Evolutionary conservation across 2,888 invertebrate genomes (phyloP).

Genomic region (Pogonocherus hispidulus): DNA sequence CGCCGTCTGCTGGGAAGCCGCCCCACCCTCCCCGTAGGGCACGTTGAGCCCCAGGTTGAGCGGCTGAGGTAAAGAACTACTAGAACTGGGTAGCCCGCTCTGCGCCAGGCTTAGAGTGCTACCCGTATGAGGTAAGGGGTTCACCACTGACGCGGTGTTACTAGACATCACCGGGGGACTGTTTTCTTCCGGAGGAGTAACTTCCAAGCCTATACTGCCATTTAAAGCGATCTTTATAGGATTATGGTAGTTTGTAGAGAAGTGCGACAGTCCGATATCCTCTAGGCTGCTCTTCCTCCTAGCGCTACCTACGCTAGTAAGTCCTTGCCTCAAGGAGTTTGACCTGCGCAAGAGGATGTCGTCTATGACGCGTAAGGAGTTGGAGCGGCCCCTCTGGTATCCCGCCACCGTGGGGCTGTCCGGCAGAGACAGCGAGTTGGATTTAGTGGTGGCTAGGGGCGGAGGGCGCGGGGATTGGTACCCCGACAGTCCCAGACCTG

Average conservation of each 20-base stretch:
- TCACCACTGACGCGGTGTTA: constrained; percentile 72
- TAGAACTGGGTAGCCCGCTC: constrained; percentile 58
- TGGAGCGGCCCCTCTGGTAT: constrained; percentile 82
- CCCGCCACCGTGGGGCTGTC: constrained; percentile 89
- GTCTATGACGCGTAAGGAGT: constrained; percentile 88
- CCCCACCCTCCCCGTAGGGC: constrained; percentile 62
- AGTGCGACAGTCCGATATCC: constrained; percentile 88
- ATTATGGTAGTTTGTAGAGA: constrained; percentile 80
- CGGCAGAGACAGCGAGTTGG: constrained; percentile 89
- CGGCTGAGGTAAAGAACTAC: constrained; percentile 58
- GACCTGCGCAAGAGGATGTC: constrained; percentile 87
- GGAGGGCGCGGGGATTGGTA: constrained; percentile 80
- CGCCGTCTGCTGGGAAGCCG: constrained; percentile 63
- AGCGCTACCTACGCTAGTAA: constrained; percentile 75
- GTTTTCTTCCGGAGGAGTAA: constrained; percentile 73
- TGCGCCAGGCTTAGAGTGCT: constrained; percentile 64
- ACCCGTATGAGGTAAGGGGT: constrained; percentile 63
- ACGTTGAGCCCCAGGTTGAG: constrained; percentile 62
- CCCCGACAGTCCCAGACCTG: constrained; percentile 67
- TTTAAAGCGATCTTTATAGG: constrained; percentile 89
- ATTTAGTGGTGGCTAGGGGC: constrained; percentile 85
- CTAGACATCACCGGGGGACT: constrained; percentile 71
- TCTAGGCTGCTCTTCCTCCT: constrained; percentile 87
- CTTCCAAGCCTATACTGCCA: constrained; percentile 87
- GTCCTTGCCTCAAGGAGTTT: constrained; percentile 86